Evolutionary conservation across 2,797 vertebrate genomes (phyloP).

Genomic region (Capromys pilorides): DNA sequence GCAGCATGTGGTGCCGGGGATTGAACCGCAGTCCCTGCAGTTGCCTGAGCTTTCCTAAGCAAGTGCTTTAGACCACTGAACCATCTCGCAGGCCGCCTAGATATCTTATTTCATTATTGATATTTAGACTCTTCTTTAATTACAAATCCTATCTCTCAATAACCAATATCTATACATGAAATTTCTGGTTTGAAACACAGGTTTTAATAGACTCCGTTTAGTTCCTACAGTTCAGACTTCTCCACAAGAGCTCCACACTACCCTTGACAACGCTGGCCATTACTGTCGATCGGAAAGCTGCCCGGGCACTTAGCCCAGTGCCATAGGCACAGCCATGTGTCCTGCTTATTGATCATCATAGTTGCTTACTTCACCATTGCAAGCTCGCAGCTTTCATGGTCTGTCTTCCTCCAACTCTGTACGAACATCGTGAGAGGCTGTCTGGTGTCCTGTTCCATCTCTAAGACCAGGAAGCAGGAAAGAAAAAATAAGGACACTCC

Average conservation of each 20-base stretch:
- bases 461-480: background rate
- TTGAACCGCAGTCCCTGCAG: too few species aligned
- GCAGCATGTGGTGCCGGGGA: too few species aligned
- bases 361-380: background rate
- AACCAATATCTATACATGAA: background rate
- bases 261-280: background rate
- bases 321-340: background rate
- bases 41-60: too few species aligned
- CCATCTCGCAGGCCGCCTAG: too few species aligned
- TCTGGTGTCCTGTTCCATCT: too few species aligned
- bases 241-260: background rate
- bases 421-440: too few species aligned
- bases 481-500: too few species aligned
- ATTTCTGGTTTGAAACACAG: background rate
- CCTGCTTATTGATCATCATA: background rate
- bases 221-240: background rate
- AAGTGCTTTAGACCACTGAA: too few species aligned
- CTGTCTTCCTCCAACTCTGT: background rate
- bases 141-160: too few species aligned
- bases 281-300: background rate
- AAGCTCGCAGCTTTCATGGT: background rate
- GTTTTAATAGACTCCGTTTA: background rate
- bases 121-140: background rate
- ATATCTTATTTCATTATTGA: too few species aligned
- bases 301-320: background rate